Percentiles rank a stretch among this genome's conserved stretches.
These are phyloP conservation scores for Drosophila sordidula DNA, from an alignment of 2,888 invertebrate species.

Conservation along the genomic window DNA sequence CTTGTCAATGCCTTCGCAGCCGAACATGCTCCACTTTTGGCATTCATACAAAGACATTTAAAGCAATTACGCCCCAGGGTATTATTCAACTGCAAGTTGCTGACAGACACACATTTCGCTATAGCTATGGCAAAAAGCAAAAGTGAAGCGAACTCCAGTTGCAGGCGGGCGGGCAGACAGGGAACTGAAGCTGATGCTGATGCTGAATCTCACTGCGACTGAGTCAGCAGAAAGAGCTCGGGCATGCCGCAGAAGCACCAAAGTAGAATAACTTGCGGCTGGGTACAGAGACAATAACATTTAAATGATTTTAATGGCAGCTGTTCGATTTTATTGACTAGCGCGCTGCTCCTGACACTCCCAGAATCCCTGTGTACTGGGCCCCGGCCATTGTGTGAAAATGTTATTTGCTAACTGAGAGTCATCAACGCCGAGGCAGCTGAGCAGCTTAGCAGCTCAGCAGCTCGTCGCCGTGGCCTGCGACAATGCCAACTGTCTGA, in stretches of 20 bases:
- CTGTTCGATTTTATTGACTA: constrained; percentile 81
- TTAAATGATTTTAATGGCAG: constrained; percentile 81
- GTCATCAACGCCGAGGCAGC: constrained; percentile 63
- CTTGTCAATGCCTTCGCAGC: constrained; percentile 41
- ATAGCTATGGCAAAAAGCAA: constrained; percentile 57
- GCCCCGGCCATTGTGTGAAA: constrained; percentile 61
- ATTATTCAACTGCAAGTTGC: constrained; percentile 79
- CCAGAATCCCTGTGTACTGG: constrained; percentile 15
- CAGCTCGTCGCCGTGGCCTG: constrained; percentile 44
- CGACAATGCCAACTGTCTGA: constrained; percentile 26
- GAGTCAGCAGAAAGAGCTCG: constrained; percentile 69
- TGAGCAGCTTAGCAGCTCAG: neutral
- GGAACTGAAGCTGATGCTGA: neutral
- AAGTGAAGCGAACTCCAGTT: constrained; percentile 59
- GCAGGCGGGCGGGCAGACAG: constrained; percentile 3
- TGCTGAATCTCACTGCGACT: constrained; percentile 33
- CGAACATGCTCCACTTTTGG: constrained; percentile 50
- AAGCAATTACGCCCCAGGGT: constrained; percentile 77
- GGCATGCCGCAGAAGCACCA: constrained; percentile 74
- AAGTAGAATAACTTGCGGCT: constrained; percentile 75
- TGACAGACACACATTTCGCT: constrained; percentile 71
- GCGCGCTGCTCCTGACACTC: constrained; percentile 16
- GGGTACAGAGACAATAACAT: constrained; percentile 74
- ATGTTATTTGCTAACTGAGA: constrained; percentile 79
- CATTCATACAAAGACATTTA: constrained; percentile 79